A percentile compares a stretch with the other conserved stretches of the same genome.
These are phyloP conservation scores for Halesus radiatus DNA, from an alignment of 1,140 invertebrate genomes.

Conservation along the genomic window DNA sequence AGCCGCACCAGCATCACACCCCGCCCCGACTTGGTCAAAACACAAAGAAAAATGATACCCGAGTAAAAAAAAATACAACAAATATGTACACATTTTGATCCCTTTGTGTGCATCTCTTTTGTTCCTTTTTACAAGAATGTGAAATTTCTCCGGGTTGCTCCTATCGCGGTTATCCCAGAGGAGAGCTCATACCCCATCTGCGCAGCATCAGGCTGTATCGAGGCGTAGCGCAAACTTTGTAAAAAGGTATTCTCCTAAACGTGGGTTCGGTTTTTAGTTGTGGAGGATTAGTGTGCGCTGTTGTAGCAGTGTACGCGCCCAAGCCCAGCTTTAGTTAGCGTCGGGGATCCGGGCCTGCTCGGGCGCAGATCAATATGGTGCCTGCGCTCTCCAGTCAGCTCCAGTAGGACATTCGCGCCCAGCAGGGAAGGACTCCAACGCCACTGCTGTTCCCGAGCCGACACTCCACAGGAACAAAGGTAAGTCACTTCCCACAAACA, in stretches of 20 bases:
- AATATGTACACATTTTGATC: too few species aligned
- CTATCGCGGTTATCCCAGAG: too few species aligned
- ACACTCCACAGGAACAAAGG: constrained; percentile 17
- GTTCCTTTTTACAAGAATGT: too few species aligned
- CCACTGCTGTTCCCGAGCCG: neutral
- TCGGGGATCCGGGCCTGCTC: neutral
- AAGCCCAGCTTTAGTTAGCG: neutral
- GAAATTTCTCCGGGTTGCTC: too few species aligned
- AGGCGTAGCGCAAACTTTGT: neutral
- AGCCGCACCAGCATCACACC: constrained; percentile 28
- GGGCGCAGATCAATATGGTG: constrained; percentile 32
- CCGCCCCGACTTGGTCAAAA: neutral
- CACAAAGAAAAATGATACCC: too few species aligned
- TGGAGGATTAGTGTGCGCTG: too few species aligned
- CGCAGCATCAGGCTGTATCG: neutral
- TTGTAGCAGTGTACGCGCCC: too few species aligned
- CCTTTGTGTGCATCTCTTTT: too few species aligned
- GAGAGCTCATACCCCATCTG: neutral
- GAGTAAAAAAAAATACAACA: too few species aligned
- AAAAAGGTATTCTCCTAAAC: neutral
- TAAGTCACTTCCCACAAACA: neutral
- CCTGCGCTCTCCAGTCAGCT: neutral
- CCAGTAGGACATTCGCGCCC: constrained; percentile 32
- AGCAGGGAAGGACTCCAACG: constrained; percentile 11
- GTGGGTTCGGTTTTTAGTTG: too few species aligned